These are phyloP conservation scores for Eremobia ochroleuca DNA, from an alignment of 2,888 invertebrate species.

Conservation along the genomic window DNA sequence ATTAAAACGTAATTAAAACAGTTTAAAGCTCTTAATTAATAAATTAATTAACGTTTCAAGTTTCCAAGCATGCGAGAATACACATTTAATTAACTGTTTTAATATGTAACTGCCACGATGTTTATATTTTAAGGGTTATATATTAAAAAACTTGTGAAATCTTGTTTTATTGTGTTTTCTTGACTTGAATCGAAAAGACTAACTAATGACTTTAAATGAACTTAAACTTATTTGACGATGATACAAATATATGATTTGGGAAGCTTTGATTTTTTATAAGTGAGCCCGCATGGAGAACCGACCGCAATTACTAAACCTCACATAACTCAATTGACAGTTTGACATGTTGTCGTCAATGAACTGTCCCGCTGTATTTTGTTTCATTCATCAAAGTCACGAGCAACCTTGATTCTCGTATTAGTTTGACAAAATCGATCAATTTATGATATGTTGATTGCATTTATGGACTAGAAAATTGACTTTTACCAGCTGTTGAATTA, in stretches of 20 bases:
- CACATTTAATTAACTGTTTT: slow-evolving; percentile 1
- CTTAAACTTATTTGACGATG: not conserved
- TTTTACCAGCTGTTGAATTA: slow-evolving; percentile 27
- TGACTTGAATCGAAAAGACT: no score
- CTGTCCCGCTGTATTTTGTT: slow-evolving; percentile 43
- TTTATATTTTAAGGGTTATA: not conserved
- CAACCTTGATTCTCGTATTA: slow-evolving; percentile 37
- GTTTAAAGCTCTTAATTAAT: slow-evolving; percentile 24
- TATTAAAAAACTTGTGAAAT: not conserved
- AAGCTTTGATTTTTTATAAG: slow-evolving; percentile 27
- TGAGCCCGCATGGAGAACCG: slow-evolving; percentile 57
- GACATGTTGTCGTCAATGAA: slow-evolving; percentile 61
- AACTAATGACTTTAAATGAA: no score
- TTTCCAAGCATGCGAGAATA: slow-evolving; percentile 16
- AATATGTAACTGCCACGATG: not conserved
- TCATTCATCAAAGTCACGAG: slow-evolving; percentile 55
- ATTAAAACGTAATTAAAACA: slow-evolving; percentile 1
- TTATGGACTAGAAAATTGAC: not conserved
- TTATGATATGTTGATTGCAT: slow-evolving; percentile 39
- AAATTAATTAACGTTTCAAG: slow-evolving; percentile 33
- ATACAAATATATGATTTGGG: not conserved
- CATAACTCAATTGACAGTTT: slow-evolving; percentile 64
- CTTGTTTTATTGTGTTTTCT: not conserved
- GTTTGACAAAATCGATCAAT: slow-evolving; percentile 51
- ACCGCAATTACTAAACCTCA: slow-evolving; percentile 57